Base-by-base conservation (phyloP, 2,113 vertebrate genomes). In the Murina feae region DNA sequence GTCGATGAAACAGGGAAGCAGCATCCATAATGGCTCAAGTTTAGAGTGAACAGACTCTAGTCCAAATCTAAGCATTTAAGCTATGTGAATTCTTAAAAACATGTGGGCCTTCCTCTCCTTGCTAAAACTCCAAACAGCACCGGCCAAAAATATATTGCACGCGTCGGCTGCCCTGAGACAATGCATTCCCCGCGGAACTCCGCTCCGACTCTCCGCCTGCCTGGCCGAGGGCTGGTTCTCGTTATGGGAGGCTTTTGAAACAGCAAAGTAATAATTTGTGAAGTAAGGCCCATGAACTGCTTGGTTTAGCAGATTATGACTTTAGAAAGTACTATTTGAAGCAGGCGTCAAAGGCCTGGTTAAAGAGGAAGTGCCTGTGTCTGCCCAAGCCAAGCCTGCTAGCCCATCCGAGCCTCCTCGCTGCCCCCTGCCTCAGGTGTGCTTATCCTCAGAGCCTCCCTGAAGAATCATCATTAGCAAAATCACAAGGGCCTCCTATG, bases 201-300 rank as follows among this genome's bases (percentile, higher is more conserved):
- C 51, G 60, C 72, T 96, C 89, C 85, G 76, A 74, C 39, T 79
- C 39, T 78, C 84, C 10, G 11, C 30, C 68, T 96, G 69, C 23
- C 28, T 93, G 75, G 30, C 63, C n/a, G 49, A 89, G 89, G 69
- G 51, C 66, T 30, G 47, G 91, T 98, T 97, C 88, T 86, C 55
- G 87, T 97, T 93, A 90, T 87, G 92, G 86, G 65, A 95, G 16
- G 60, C 93, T 96, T 97, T 95, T 96, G 96, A 97, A 97, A 90
- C 5, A 86, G 35, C 49, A 92, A 97, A 97, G 89, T 92, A 96
- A 90, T 93, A 95, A 96, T 97, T 97, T 96, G 85, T 79, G 97
- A 96, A 95, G 86, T 90, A 44, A 51, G 68, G 68, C 60, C 63
- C 53, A n/a, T 74, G 82, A 96, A 89, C 84, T 95, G 39, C 85